A percentile compares a stretch with the other conserved stretches of the same genome.
Conservation (phyloP, 2,888 invertebrate species). For the Deilephila porcellus region DNA sequence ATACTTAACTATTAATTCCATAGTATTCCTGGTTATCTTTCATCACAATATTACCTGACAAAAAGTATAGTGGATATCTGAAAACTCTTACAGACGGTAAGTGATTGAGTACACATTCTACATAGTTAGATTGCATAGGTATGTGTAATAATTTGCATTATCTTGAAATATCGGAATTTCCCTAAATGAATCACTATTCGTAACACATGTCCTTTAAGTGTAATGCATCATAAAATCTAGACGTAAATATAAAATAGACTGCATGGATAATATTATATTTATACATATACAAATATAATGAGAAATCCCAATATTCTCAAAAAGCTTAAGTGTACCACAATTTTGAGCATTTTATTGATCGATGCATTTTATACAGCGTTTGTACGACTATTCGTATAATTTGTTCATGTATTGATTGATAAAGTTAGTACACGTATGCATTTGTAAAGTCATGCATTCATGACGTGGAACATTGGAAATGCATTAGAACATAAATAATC, state of each 20-base stretch:
- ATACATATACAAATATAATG: background rate
- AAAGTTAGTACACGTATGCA: too few species aligned
- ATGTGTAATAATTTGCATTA: background rate
- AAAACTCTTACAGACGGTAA: background rate
- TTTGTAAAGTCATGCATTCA: conserved; percentile 13
- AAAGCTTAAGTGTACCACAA: background rate
- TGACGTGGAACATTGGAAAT: conserved; percentile 37
- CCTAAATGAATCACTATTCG: background rate
- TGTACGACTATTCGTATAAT: too few species aligned
- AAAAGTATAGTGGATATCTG: background rate
- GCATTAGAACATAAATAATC: conserved; percentile 34
- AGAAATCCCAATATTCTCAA: background rate
- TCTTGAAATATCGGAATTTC: background rate
- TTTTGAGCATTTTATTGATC: background rate
- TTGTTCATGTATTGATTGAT: background rate
- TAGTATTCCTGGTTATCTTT: too few species aligned
- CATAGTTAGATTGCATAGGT: background rate
- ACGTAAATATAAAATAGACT: background rate
- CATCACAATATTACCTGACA: too few species aligned
- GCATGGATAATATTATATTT: background rate
- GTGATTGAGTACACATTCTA: background rate
- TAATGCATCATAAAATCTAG: background rate
- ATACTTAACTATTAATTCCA: too few species aligned
- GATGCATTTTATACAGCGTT: too few species aligned
- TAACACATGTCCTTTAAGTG: background rate